A percentile compares a stretch with the other conserved stretches of the same genome.
phyloP scores from a whole-genome alignment of 2,888 invertebrate genomes.

The Andricus quercusramuli region DNA sequence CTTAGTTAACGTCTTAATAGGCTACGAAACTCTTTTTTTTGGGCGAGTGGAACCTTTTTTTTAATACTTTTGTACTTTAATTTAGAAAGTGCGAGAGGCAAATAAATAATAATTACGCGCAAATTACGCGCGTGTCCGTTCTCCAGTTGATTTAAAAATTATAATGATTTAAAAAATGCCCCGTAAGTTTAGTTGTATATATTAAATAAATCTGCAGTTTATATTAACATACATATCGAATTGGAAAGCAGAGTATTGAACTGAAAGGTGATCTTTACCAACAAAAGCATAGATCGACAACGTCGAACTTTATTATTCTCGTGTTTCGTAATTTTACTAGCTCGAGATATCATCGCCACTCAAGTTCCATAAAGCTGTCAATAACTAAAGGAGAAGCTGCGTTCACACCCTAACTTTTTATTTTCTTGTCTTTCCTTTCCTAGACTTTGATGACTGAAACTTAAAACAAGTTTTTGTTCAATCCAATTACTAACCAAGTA shows the following conservation, averaged over 20 bases:
- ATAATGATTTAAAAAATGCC: too few relatives aligned
- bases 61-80: too few relatives aligned
- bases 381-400: slow-evolving; percentile 19
- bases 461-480: not conserved
- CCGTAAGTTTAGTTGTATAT: not conserved
- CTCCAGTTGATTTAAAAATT: too few relatives aligned
- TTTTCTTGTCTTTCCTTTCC: slow-evolving; percentile 18
- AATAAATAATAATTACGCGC: too few relatives aligned
- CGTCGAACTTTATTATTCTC: slow-evolving; percentile 36
- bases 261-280: slow-evolving; percentile 34
- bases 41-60: too few relatives aligned
- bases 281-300: slow-evolving; percentile 32
- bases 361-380: slow-evolving; percentile 35
- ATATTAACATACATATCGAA: slow-evolving; percentile 39
- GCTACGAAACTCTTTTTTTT: too few relatives aligned
- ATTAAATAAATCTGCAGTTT: slow-evolving; percentile 2
- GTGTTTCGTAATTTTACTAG: slow-evolving; percentile 37
- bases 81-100: too few relatives aligned
- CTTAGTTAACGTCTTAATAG: too few relatives aligned
- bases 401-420: slow-evolving; percentile 10
- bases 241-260: slow-evolving; percentile 39
- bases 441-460: not conserved
- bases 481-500: slow-evolving; percentile 26
- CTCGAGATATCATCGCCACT: slow-evolving; percentile 23
- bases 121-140: too few relatives aligned